Evolutionary conservation across 1,140 invertebrate species (phyloP), one percentile per base, ranked within the genome.

Genomic region (Periplaneta americana): DNA sequence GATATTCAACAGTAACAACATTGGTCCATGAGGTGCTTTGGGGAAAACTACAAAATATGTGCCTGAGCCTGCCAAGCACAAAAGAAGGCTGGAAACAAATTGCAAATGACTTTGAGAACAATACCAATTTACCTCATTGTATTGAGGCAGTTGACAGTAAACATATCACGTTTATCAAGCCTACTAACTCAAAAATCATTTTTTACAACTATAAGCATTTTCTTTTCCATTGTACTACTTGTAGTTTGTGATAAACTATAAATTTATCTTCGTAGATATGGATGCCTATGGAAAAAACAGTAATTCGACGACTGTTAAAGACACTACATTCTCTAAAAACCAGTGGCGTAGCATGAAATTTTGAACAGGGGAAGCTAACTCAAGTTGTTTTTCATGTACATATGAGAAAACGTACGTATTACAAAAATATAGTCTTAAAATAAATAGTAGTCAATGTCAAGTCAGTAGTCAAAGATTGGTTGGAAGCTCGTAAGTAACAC

Each of bases 151-250:
- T 88, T 15, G 86, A 87, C 79, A 84, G 86, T 9, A 88, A 87
- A 75, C 86, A 88, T 75, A 66, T 88, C 15, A 34, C 75, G 18
- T 84, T 88, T 35, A n/a, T 48, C 74, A 39, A 35, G 3, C 83
- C 84, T 18, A 28, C 15, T 32, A 78, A 83, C 78, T 85, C 85
- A 84, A 85, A 86, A 82, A 86, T 85, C 22, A 81, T 85, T 76
- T 85, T 83, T 84, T 86, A 84, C 35, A 87, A 86, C 82, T 87
- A 86, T 79, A 85, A 84, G 79, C 6, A 84, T 33, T 85, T 82
- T n/a, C 81, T 87, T 84, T 80, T 86, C 85, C 22, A 85, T 88
- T 17, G 86, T 89, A 78, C 84, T 90, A 66, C 84, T 88, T 80
- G 88, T 87, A 22, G 81, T 88, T 13, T 84, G 80, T 34, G 88